These are phyloP conservation scores for Hipposideros larvatus DNA, from an alignment of 2,797 vertebrate species.

Conservation along the genomic window DNA sequence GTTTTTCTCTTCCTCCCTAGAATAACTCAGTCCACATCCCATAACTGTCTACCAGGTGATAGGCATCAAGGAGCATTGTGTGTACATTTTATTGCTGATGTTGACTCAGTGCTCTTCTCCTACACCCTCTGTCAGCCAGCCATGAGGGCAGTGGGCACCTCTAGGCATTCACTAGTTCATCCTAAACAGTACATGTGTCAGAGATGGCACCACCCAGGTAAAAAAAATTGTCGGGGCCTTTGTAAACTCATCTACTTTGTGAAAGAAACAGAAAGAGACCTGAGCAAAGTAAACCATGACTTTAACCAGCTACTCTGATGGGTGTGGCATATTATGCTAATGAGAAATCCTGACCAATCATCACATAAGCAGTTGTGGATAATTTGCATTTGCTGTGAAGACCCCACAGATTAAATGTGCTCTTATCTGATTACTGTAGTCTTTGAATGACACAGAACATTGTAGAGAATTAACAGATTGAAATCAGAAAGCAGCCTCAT, in stretches of 20 bases:
- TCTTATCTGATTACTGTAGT: conserved; percentile 1
- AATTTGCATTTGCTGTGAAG: conserved; percentile 38
- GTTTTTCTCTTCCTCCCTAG: not conserved
- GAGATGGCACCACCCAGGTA: not conserved
- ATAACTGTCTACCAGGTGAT: not conserved
- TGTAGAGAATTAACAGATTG: conserved; percentile 60
- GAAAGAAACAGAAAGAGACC: conserved; percentile 38
- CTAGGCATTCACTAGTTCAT: not conserved
- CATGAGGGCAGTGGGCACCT: not conserved
- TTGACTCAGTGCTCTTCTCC: not conserved
- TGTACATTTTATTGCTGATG: not conserved
- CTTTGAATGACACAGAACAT: conserved; percentile 27
- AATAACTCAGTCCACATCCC: not conserved
- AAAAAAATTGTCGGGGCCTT: not conserved
- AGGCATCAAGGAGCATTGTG: not conserved
- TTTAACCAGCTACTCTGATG: not conserved
- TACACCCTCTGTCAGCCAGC: not conserved
- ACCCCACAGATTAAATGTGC: conserved; percentile 13
- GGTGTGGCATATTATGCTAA: not conserved
- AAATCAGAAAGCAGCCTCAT: conserved; percentile 41
- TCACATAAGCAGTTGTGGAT: not conserved
- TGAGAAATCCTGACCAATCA: not conserved
- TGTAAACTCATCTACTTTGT: conserved; percentile 2
- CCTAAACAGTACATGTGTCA: not conserved
- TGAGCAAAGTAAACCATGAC: not conserved